These are phyloP conservation scores for Poliocrania exsul DNA, from an alignment of 2,797 vertebrate species.

Conservation along the genomic window DNA sequence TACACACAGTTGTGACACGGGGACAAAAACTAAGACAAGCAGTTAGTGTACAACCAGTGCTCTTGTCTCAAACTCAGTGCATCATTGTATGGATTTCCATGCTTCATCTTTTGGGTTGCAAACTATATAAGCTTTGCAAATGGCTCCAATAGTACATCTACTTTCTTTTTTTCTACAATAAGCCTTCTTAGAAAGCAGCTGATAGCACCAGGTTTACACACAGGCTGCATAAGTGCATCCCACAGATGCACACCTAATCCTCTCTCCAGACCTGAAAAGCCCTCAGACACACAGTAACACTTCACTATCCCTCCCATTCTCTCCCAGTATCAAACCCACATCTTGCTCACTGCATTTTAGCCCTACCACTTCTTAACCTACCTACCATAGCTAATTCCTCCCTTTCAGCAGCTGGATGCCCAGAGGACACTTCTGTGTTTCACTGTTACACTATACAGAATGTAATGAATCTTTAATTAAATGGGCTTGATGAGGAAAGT, in stretches of 20 bases:
- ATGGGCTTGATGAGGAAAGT: slow-evolving; percentile 42
- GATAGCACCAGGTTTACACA: background rate
- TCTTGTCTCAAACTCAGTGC: background rate
- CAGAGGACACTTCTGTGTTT: background rate
- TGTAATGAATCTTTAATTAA: slow-evolving; percentile 55
- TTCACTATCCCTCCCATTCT: background rate
- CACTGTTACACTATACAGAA: background rate
- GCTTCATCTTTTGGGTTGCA: background rate
- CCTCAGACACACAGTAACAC: background rate
- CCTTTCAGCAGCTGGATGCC: background rate
- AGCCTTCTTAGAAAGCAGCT: background rate
- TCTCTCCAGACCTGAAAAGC: background rate
- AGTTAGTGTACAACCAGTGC: background rate
- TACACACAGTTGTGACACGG: background rate
- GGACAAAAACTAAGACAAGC: background rate
- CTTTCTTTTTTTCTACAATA: background rate
- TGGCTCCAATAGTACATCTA: background rate
- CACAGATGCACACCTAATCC: background rate
- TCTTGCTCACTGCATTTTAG: background rate
- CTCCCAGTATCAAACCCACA: background rate
- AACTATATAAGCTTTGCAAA: background rate
- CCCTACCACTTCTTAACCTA: background rate
- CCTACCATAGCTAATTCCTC: background rate
- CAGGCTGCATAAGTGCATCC: background rate
- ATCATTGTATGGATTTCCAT: background rate